phyloP scores from a whole-genome alignment of 2,797 vertebrate genomes.

The Synaphobranchus kaupii region DNA sequence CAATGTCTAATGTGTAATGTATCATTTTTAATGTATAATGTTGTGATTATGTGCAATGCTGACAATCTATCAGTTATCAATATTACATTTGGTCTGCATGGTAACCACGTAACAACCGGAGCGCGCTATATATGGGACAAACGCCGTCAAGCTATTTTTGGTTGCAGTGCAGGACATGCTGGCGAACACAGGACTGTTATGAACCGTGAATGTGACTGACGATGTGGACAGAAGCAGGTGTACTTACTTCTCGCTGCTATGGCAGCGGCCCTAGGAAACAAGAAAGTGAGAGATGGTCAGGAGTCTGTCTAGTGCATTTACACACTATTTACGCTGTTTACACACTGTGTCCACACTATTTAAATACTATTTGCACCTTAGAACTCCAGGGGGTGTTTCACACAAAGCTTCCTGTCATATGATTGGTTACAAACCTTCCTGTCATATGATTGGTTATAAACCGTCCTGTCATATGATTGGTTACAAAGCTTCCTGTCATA shows the following conservation, averaged over 20 bases:
- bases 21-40: no score
- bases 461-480: neutral
- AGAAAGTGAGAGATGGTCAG: slow-evolving; percentile 51
- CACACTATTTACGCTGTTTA: neutral
- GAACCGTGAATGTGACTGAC: neutral
- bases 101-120: no score
- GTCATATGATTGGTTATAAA: no score
- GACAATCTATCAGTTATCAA: no score
- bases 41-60: no score
- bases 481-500: slow-evolving; percentile 18
- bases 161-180: no score
- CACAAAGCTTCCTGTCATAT: slow-evolving; percentile 21
- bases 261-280: slow-evolving; percentile 86
- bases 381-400: slow-evolving; percentile 59
- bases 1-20: no score
- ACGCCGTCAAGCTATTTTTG: no score
- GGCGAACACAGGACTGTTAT: neutral
- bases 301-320: slow-evolving; percentile 53
- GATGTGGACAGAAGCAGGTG: neutral
- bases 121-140: no score
- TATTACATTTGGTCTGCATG: no score
- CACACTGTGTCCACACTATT: neutral
- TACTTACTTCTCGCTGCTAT: slow-evolving; percentile 98
- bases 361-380: neutral
- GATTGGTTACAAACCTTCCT: no score